Evolutionary conservation across 1,140 invertebrate genomes (phyloP), one percentile per base, ranked within the genome.

Genomic region (Periplaneta americana): DNA sequence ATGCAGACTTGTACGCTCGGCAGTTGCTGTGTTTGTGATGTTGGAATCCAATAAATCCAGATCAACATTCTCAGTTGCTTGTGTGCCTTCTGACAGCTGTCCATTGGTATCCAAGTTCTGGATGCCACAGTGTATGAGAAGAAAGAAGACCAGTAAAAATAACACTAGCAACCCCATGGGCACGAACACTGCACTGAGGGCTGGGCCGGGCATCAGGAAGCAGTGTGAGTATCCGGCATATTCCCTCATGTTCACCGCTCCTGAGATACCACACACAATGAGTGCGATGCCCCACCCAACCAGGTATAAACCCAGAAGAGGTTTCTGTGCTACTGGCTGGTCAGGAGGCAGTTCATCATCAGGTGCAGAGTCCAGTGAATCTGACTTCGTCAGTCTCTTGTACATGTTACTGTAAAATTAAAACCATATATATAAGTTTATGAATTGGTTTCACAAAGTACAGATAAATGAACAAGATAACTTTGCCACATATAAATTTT

Each of bases 201-300:
- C 94, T 0, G 96, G 94, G 0, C 93, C 92, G 35, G 93, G 94
- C 78, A 93, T 92, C 6, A 98, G 88, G 84, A 97, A 98, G 86
- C 97, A 98, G 86, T 95, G 94, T 48, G 87, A 83, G 48, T 85
- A 84, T n/a, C 87, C 86, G 3, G 92, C 92, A 85, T 98, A 98
- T 85, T 97, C 94, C 39, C 93, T 92, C 81, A 97, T 89, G 86
- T 97, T 97, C 1, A 98, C 96, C 11, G 97, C 96, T 0, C 95
- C 96, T 15, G 95, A 96, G 83, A 98, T 96, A 17, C 96, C 97
- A 86, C 96, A 97, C 0, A 98, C 93, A 39, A 98, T 96, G 66
- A 96, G 87, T 4, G 94, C 94, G 48, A 98, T 95, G 17, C 96
- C 97, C 95, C 96, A 98, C 1, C 96, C 96, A 4, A 97, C 94